These are phyloP conservation scores for Euleptes europaea DNA, from an alignment of 2,113 vertebrate genomes.

Conservation along the genomic window DNA sequence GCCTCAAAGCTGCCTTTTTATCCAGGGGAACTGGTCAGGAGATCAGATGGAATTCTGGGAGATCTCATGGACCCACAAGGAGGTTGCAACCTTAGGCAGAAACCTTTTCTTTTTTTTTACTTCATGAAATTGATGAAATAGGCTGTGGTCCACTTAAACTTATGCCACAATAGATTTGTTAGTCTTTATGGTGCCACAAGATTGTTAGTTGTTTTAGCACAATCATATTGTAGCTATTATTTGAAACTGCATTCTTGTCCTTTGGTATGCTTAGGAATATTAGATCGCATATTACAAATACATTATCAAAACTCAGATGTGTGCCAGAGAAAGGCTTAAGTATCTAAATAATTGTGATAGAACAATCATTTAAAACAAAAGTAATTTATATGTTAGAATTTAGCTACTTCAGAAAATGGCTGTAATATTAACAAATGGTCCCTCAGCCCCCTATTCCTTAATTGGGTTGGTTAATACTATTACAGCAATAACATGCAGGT, in stretches of 20 bases:
- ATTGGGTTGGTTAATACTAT: slow-evolving; percentile 60
- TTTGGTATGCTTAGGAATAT: background rate
- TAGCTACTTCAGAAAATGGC: slow-evolving; percentile 34
- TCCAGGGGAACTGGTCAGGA: too few relatives aligned
- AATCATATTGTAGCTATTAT: background rate
- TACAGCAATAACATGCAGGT: slow-evolving; percentile 54
- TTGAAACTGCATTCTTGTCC: background rate
- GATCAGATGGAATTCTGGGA: too few relatives aligned
- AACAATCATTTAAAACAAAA: background rate
- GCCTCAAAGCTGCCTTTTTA: too few relatives aligned
- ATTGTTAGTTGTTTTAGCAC: background rate
- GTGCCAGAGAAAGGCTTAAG: background rate
- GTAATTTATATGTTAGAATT: slow-evolving; percentile 14
- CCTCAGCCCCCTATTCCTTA: slow-evolving; percentile 46
- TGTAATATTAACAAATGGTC: slow-evolving; percentile 42
- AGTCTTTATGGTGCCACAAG: background rate
- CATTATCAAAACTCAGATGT: background rate
- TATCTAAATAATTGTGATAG: slow-evolving; percentile 18
- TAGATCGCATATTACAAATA: background rate
- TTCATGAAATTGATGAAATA: background rate
- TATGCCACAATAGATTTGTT: background rate
- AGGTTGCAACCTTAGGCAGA: too few relatives aligned
- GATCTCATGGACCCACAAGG: too few relatives aligned
- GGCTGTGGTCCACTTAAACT: background rate
- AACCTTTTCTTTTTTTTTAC: background rate